Evolutionary conservation across 2,888 invertebrate species (phyloP).

Genomic region (Sclerodermus sp.): DNA sequence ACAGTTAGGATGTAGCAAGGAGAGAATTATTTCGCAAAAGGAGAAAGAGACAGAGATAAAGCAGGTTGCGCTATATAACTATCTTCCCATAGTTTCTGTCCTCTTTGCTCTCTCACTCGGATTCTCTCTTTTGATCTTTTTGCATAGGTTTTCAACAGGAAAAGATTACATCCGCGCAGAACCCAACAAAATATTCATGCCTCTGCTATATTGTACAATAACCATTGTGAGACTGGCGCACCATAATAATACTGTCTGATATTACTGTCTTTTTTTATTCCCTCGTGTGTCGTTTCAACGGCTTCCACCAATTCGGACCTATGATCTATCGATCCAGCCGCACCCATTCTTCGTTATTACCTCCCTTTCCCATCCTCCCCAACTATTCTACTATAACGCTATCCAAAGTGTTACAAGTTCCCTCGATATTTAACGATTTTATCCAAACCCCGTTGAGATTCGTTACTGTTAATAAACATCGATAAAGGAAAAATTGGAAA

Average conservation of each 20-base stretch:
- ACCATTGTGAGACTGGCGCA: conserved; percentile 30
- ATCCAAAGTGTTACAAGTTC: too few species aligned
- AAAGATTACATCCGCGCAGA: conserved; percentile 25
- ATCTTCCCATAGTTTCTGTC: not conserved
- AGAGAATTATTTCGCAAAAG: too few species aligned
- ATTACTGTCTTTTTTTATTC: conserved; percentile 24
- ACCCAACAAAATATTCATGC: conserved; percentile 35
- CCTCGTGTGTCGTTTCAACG: conserved; percentile 26
- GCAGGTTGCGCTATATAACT: too few species aligned
- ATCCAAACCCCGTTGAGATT: too few species aligned
- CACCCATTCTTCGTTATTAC: not conserved
- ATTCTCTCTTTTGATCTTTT: not conserved
- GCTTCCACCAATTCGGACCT: conserved; percentile 25
- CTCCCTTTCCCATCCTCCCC: not conserved
- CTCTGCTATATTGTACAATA: conserved; percentile 25
- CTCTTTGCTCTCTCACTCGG: not conserved
- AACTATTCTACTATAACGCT: not conserved
- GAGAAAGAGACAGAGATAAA: too few species aligned
- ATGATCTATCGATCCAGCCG: conserved; percentile 25
- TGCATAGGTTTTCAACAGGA: conserved; percentile 13
- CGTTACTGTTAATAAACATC: too few species aligned
- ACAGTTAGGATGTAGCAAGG: too few species aligned
- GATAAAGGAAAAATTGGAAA: too few species aligned
- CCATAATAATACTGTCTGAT: conserved; percentile 26
- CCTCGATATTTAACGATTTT: too few species aligned